Evolutionary conservation across 1,140 invertebrate species (phyloP).

Genomic region (Liolophura sinensis): DNA sequence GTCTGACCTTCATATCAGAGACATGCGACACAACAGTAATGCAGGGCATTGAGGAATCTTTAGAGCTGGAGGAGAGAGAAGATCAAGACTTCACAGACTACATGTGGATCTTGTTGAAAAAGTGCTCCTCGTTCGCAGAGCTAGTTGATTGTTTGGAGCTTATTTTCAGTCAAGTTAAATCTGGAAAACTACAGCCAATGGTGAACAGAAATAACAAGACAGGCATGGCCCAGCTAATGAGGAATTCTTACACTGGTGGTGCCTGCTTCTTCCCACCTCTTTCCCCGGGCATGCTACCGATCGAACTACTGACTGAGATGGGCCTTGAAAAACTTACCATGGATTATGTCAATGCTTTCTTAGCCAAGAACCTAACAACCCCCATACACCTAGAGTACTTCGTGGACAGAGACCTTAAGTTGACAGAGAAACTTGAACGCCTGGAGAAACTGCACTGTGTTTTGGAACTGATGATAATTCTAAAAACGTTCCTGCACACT

Average conservation of each 20-base stretch:
- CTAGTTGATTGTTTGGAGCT: constrained; percentile 29
- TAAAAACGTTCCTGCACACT: constrained; percentile 34
- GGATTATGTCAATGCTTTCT: constrained; percentile 35
- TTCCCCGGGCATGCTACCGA: constrained; percentile 29
- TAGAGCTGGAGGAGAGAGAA: constrained; percentile 21
- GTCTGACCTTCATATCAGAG: too few species aligned
- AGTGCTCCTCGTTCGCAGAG: constrained; percentile 34
- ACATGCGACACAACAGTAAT: too few species aligned
- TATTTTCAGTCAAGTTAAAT: constrained; percentile 31
- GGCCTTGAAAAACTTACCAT: constrained; percentile 39
- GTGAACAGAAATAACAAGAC: constrained; percentile 41
- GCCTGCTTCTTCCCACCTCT: constrained; percentile 22
- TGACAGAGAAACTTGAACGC: constrained; percentile 21
- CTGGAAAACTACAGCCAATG: constrained; percentile 36
- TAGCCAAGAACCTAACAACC: constrained; percentile 31
- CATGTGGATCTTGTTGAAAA: constrained; percentile 40
- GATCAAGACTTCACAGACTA: constrained; percentile 43
- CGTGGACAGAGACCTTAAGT: constrained; percentile 11
- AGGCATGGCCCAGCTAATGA: constrained; percentile 37
- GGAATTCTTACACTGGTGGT: constrained; percentile 33
- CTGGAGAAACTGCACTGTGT: constrained; percentile 36
- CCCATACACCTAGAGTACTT: constrained; percentile 25
- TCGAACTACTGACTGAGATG: constrained; percentile 41
- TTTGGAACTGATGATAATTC: constrained; percentile 37
- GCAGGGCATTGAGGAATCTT: too few species aligned